Percentiles rank a stretch among this genome's conserved stretches.
Evolutionary conservation across 2,888 invertebrate genomes (phyloP).

Genomic region (Agrypnus murinus): DNA sequence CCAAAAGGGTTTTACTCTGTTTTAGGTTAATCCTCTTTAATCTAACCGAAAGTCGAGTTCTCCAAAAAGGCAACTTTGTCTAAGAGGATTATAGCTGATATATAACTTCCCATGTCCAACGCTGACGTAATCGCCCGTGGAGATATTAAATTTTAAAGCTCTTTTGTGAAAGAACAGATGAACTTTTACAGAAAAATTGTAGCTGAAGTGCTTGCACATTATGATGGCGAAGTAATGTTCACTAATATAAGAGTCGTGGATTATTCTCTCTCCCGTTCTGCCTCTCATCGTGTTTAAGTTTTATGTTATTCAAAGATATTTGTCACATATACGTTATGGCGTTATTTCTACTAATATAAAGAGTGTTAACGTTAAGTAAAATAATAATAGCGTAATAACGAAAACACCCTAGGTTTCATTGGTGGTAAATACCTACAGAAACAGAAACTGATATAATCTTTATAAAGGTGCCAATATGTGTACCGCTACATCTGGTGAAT

Average conservation of each 20-base stretch:
- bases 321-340: no score
- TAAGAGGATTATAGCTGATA: slow-evolving; percentile 68
- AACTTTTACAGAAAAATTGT: slow-evolving; percentile 28
- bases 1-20: slow-evolving; percentile 61
- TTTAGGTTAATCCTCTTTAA: slow-evolving; percentile 65
- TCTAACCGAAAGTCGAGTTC: slow-evolving; percentile 65
- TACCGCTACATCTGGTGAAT: no score
- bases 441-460: no score
- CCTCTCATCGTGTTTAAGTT: background rate
- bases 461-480: no score
- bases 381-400: no score
- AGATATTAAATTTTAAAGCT: slow-evolving; percentile 64
- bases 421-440: no score
- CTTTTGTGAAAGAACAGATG: slow-evolving; percentile 42
- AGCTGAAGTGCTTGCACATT: background rate
- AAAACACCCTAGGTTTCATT: no score
- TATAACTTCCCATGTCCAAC: slow-evolving; percentile 66
- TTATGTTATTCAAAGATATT: no score
- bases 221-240: background rate
- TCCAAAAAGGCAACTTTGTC: slow-evolving; percentile 68
- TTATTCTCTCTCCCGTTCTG: background rate
- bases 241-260: background rate
- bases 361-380: no score
- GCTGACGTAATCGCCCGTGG: slow-evolving; percentile 63
- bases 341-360: no score